Conservation (phyloP, 2,113 vertebrate species). For the Todiramphus chloris region DNA sequence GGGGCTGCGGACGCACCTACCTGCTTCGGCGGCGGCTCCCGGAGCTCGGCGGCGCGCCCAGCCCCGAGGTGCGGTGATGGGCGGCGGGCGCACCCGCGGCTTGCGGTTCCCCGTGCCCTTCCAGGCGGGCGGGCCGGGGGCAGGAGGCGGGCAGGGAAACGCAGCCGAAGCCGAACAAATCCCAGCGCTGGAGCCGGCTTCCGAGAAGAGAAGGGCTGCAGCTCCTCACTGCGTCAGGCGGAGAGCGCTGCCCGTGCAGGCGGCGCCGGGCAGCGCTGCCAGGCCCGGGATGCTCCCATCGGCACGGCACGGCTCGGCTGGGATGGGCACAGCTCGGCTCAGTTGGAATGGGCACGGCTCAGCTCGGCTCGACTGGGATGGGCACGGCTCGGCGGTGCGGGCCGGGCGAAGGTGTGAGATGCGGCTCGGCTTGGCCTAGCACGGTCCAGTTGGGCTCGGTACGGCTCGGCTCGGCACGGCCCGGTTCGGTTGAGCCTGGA, state of each 20-base stretch:
- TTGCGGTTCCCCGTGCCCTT: neutral
- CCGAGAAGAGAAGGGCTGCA: constrained; percentile 74
- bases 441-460: neutral
- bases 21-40: neutral
- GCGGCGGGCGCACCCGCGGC: neutral
- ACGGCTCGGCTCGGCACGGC: neutral
- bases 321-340: neutral
- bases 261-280: constrained; percentile 59
- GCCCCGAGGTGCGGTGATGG: constrained; percentile 10
- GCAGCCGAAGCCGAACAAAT: constrained; percentile 70
- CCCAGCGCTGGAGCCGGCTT: constrained; percentile 71
- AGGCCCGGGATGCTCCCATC: constrained; percentile 1
- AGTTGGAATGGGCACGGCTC: neutral
- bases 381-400: neutral
- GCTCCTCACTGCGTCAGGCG: constrained; percentile 86
- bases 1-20: neutral
- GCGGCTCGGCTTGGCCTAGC: neutral
- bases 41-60: neutral
- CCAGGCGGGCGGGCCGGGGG: neutral
- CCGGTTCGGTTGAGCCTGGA: neutral
- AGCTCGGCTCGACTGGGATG: neutral
- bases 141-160: constrained; percentile 22
- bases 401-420: neutral
- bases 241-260: constrained; percentile 67
- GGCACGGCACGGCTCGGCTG: neutral